Conservation (phyloP, 2,113 vertebrate genomes). For the Dromaius novaehollandiae region DNA sequence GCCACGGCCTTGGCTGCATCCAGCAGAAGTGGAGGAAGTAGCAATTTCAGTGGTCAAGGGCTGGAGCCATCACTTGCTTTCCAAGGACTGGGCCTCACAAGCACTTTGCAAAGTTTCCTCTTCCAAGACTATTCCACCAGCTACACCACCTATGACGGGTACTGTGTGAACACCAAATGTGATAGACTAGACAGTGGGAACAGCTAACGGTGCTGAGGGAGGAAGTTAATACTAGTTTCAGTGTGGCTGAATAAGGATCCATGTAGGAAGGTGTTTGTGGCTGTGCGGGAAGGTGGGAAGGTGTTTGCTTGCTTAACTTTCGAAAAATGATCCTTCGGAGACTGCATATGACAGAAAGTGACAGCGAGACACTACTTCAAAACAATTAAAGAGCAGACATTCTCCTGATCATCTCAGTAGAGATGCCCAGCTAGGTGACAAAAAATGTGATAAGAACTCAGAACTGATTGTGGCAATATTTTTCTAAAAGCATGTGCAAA, state of each 20-base stretch:
- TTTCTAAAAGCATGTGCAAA: background rate
- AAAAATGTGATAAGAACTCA: background rate
- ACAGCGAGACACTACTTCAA: background rate
- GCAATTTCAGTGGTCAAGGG: background rate
- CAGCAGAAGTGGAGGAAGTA: fast-evolving
- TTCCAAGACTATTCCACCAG: background rate
- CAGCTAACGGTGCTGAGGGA: background rate
- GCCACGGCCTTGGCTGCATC: background rate
- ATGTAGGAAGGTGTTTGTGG: fast-evolving
- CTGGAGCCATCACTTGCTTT: conserved; percentile 18
- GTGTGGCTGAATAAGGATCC: background rate
- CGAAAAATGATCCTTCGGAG: background rate
- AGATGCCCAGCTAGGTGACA: background rate
- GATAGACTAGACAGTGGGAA: background rate
- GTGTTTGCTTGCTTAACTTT: background rate
- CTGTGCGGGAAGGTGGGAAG: background rate
- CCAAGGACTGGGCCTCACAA: fast-evolving
- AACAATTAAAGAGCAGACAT: fast-evolving
- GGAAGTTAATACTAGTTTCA: background rate
- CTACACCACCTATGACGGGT: conserved; percentile 9
- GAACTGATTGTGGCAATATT: background rate
- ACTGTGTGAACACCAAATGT: background rate
- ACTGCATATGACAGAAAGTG: background rate
- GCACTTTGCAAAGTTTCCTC: background rate
- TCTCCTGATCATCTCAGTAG: background rate